Evolutionary conservation across 2,888 invertebrate genomes (phyloP), one percentile per base, ranked within the genome.

Genomic region (Hirtodrosophila duncani): DNA sequence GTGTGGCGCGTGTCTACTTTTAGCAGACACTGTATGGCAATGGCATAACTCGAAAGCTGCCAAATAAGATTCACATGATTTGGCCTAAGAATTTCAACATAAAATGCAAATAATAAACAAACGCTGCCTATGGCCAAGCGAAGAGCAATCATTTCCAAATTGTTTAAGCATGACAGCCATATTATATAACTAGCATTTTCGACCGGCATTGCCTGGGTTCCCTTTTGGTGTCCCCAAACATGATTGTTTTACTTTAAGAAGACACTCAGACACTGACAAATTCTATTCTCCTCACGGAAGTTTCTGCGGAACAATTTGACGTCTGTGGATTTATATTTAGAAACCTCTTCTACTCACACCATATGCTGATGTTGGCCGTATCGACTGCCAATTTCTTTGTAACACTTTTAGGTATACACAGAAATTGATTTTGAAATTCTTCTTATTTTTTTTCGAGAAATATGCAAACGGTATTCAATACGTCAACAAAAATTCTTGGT

Each of bases 401-500:
- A 48, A 55, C 53, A 4, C 10, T 10, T 60, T 48, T 44, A 34
- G 30, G n/a, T 51, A 42, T 33, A 14, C 36, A 23, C 20, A 13
- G 38, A 8, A 21, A 6, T 39, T 39, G 9, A 10, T 16, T 7
- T 23, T 6, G 17, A 10, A 27, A 30, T 7, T 45, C 14, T 34
- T 21, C 20, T 26, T 48, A 30, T 34, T 45, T 9, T 18, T 38
- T 44, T 46, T 51, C 23, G 39, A 38, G 23, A 58, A 64, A 67
- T 53, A 81, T 78, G 67, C 80, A 75, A 75, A 71, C 81, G 67
- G 74, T 61, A 77, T 77, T 80, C 48, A 78, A 63, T 81, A 81
- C 79, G 83, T 82, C 83, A 81, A 82, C 81, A 81, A 83, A 64
- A 74, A 83, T 80, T 71, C 67, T 51, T 67, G 80, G 80, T 78